phyloP scores from a whole-genome alignment of 2,113 vertebrate species.

The Tautogolabrus adspersus region DNA sequence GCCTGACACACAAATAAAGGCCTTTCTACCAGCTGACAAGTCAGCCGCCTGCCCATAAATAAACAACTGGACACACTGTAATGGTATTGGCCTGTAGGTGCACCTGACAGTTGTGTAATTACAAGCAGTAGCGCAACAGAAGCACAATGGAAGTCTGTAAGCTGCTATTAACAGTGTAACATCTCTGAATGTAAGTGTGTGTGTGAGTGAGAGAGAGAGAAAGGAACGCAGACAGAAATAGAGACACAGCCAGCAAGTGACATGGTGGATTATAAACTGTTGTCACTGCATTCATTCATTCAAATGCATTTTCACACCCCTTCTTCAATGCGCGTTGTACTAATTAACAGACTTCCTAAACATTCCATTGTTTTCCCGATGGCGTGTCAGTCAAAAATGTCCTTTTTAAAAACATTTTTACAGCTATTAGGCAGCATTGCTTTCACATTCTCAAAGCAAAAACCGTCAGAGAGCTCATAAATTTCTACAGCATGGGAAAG shows the following conservation, averaged over 20 bases:
- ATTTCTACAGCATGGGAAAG: constrained; percentile 41
- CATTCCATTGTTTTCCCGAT: not conserved
- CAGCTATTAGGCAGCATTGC: constrained; percentile 15
- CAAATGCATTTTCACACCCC: constrained; percentile 23
- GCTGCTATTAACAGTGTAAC: constrained; percentile 30
- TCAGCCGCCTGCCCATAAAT: not conserved
- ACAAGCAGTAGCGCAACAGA: constrained; percentile 22
- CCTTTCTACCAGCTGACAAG: constrained; percentile 1
- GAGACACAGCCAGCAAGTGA: not conserved
- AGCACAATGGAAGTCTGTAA: constrained; percentile 38
- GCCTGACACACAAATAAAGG: constrained; percentile 15
- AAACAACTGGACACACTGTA: constrained; percentile 21
- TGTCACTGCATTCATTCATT: constrained; percentile 2
- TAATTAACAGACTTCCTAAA: constrained; percentile 27
- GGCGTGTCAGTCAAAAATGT: not conserved
- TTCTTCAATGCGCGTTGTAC: not conserved
- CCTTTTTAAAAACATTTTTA: not conserved
- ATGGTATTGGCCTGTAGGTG: constrained; percentile 9
- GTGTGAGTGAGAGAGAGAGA: not conserved
- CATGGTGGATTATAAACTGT: constrained; percentile 10
- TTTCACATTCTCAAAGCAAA: not conserved
- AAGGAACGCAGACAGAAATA: not conserved
- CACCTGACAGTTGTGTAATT: constrained; percentile 34
- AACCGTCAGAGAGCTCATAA: constrained; percentile 18
- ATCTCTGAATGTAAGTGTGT: constrained; percentile 17